A percentile compares a stretch with the other conserved stretches of the same genome.
Conservation (phyloP, 2,888 invertebrate genomes). For the Pachycephus smyrnensis region DNA sequence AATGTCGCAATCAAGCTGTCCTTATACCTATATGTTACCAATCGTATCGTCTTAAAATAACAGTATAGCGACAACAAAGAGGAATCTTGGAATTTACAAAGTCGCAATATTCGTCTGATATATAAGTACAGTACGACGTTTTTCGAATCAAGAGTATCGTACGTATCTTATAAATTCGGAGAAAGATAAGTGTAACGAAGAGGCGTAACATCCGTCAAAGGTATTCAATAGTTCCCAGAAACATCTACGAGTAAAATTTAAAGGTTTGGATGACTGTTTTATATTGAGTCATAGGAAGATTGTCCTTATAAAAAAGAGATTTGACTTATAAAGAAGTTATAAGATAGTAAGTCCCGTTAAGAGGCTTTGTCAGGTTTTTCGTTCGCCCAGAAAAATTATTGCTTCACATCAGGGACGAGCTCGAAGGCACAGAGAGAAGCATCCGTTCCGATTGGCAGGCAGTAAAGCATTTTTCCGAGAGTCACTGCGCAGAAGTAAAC, state of each 20-base stretch:
- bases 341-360: background rate
- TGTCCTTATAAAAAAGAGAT: background rate
- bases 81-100: background rate
- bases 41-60: background rate
- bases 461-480: background rate
- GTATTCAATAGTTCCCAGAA: background rate
- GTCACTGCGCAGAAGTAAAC: background rate
- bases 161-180: background rate
- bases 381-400: background rate
- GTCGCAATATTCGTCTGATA: background rate
- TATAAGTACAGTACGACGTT: background rate
- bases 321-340: background rate
- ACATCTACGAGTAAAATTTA: background rate
- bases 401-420: background rate
- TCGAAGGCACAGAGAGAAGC: background rate
- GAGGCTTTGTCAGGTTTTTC: background rate
- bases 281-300: background rate
- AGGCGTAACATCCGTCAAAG: background rate
- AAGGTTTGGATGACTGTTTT: background rate
- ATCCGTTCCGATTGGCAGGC: background rate
- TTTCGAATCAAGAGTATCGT: background rate
- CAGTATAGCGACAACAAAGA: background rate
- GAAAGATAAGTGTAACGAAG: background rate
- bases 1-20: background rate
- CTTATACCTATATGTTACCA: background rate